Base-by-base conservation (phyloP, 2,113 vertebrate genomes). In the Seriola dumerili region DNA sequence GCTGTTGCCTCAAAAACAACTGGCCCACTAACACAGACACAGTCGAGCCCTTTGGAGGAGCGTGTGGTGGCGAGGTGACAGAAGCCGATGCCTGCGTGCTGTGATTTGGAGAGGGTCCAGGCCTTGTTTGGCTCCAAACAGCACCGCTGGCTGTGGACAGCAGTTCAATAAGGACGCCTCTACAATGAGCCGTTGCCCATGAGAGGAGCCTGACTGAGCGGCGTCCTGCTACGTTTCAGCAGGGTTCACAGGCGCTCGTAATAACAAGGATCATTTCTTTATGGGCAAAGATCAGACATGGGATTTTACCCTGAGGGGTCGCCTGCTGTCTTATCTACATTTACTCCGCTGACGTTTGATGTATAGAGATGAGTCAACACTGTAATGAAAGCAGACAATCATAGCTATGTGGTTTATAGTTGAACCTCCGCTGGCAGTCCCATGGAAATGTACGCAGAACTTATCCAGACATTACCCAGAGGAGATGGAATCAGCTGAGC, bases 81-180 rank as follows among this genome's bases (percentile, higher is more conserved):
- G 68, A 55, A 50, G 66, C 23, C 17, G 21, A 55, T 67, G 78
- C 40, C 54, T 48, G 77, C 14, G 34, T 23, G 52, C 59, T 38
- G 68, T 17, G 62, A 80, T 76, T 48, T 84, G 78, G 84, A 86
- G 54, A 11, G 11, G 46, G 32, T 54, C 77, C 81, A 72, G 46
- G 10, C 12, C 54, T 71, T 29, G 32, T 59, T 70, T 78, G 80
- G 77, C 77, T 70, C 61, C 64, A 29, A 64, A 62, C 68, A 17
- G 17, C 0, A 1, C 29, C 25, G 58, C 40, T 50, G 82, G 55
- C 63, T 38, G 55, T 17, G 44, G 54, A 36, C 52, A 40, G 40
- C 59, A n/a, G 42, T 75, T 81, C 40, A 65, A 57, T 64, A 72
- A 65, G 52, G 54, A 50, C 10, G 3, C 34, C 42, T 75, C 32